A percentile compares a stretch with the other conserved stretches of the same genome.
Evolutionary conservation across 1,140 invertebrate genomes (phyloP).

Genomic region (Neodiprion lecontei): DNA sequence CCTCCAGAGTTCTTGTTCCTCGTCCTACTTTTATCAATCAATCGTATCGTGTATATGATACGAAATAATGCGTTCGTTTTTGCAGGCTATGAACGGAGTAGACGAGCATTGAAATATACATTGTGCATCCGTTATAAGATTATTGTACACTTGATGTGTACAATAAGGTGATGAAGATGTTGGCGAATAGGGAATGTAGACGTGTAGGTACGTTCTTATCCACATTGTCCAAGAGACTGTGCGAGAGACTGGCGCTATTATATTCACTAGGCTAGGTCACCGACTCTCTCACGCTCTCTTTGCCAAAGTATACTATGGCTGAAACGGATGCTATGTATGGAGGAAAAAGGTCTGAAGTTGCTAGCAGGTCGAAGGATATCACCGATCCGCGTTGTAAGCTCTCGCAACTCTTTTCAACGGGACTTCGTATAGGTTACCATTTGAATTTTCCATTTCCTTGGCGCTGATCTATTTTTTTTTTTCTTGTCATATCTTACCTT

Average conservation of each 20-base stretch:
- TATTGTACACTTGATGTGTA: too few species aligned
- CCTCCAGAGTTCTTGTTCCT: too few species aligned
- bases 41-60: too few species aligned
- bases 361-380: neutral
- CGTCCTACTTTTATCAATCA: too few species aligned
- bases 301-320: neutral
- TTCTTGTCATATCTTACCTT: neutral
- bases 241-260: neutral
- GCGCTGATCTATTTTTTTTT: neutral
- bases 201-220: too few species aligned
- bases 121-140: too few species aligned
- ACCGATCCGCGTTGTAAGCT: too few species aligned
- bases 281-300: constrained; percentile 6
- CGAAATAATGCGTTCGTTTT: too few species aligned
- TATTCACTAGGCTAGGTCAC: constrained; percentile 4
- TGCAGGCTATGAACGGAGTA: too few species aligned
- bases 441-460: neutral
- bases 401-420: too few species aligned
- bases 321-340: neutral
- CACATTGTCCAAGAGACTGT: neutral
- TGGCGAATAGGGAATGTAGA: neutral
- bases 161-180: neutral
- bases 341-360: neutral
- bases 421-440: too few species aligned
- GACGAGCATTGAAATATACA: too few species aligned